Evolutionary conservation across 2,797 vertebrate species (phyloP).

Genomic region (Sebastes taczanowskii): DNA sequence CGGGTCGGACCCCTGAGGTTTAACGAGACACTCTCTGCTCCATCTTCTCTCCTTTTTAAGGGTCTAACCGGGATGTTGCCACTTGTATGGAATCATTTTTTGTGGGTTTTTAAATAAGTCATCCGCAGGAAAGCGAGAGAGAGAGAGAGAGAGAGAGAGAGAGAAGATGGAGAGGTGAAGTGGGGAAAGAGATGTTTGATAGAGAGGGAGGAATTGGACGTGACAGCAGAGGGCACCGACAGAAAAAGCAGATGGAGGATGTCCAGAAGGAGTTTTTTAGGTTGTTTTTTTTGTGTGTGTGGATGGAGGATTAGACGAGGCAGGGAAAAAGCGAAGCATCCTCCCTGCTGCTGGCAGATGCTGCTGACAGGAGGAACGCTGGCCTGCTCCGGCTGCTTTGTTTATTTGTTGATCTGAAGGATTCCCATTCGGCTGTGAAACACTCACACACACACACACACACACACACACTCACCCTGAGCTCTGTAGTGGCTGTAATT

Average conservation of each 20-base stretch:
- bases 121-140: conserved; percentile 11
- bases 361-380: conserved; percentile 55
- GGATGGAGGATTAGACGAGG: conserved; percentile 21
- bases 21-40: neutral
- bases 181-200: conserved; percentile 42
- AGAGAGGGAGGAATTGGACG: conserved; percentile 36
- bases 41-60: neutral
- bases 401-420: conserved; percentile 64
- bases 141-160: too few relatives aligned
- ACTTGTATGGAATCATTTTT: conserved; percentile 2
- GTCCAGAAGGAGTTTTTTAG: conserved; percentile 25
- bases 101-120: conserved; percentile 28
- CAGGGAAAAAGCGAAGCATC: conserved; percentile 11
- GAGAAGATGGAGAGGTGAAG: conserved; percentile 36
- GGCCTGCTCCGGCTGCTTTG: conserved; percentile 48
- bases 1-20: neutral
- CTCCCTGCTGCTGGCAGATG: conserved; percentile 46
- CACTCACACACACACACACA: conserved; percentile 22
- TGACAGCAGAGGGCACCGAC: conserved; percentile 58
- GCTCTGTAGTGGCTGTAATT: conserved; percentile 29
- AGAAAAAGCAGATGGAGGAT: conserved; percentile 29
- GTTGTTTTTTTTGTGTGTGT: neutral
- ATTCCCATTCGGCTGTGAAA: conserved; percentile 28
- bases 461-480: neutral
- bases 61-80: neutral